These are phyloP conservation scores for Cheilosia pagana DNA, from an alignment of 2,888 invertebrate species.

Conservation along the genomic window DNA sequence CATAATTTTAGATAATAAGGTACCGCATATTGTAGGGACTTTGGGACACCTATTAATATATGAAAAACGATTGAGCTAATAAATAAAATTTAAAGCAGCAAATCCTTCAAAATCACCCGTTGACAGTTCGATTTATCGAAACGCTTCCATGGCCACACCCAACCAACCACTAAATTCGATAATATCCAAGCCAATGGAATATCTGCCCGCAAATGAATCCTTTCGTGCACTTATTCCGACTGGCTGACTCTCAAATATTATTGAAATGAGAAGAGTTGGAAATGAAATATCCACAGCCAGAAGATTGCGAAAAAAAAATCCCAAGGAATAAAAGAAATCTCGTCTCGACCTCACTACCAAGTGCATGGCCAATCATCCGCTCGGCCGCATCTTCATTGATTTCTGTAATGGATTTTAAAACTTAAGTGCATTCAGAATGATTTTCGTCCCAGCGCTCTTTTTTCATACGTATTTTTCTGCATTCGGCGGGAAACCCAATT, in stretches of 20 bases:
- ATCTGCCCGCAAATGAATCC: conserved; percentile 33
- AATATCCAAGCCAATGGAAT: conserved; percentile 27
- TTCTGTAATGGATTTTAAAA: conserved; percentile 62
- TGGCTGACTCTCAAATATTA: conserved; percentile 52
- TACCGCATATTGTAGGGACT: too few relatives aligned
- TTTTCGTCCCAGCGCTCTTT: not conserved
- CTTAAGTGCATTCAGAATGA: conserved; percentile 44
- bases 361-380: conserved; percentile 67
- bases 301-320: conserved; percentile 9
- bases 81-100: too few relatives aligned
- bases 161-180: conserved; percentile 36
- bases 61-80: too few relatives aligned
- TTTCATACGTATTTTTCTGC: not conserved
- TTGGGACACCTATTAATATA: too few relatives aligned
- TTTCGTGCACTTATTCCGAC: conserved; percentile 60
- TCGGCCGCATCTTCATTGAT: conserved; percentile 57
- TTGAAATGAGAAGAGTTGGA: conserved; percentile 56
- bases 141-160: not conserved
- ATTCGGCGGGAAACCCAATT: not conserved
- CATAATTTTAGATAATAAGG: too few relatives aligned
- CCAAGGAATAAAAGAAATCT: conserved; percentile 29
- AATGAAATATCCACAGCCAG: conserved; percentile 36
- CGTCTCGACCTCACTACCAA: conserved; percentile 34
- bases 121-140: not conserved
- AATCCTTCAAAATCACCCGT: too few relatives aligned